Conservation (phyloP, 30 jellyfish, hydroid and myxozoan genomes). For the Haliclystus octoradiatus region DNA sequence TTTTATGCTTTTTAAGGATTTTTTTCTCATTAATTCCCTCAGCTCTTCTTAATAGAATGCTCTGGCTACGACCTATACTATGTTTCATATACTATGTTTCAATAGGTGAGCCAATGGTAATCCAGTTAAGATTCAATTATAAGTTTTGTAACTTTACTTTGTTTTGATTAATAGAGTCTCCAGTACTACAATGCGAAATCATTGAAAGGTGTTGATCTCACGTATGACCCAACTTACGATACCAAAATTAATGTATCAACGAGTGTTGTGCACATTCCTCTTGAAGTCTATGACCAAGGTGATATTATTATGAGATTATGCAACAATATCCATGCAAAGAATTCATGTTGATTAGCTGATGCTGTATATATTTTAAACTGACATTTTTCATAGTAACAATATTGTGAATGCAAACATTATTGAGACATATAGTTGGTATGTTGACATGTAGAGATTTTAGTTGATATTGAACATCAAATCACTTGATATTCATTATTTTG, state of each 20-base stretch:
- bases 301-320: background rate
- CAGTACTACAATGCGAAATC: conserved; percentile 38
- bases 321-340: no score
- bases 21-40: no score
- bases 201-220: conserved; percentile 28
- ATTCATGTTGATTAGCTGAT: no score
- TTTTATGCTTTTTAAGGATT: no score
- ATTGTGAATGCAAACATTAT: background rate
- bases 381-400: background rate
- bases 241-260: conserved; percentile 54
- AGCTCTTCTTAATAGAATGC: no score
- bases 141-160: no score
- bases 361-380: background rate
- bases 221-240: conserved; percentile 49
- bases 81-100: no score
- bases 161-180: conserved; percentile 29
- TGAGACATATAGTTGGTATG: background rate
- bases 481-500: no score
- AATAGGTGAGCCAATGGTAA: no score
- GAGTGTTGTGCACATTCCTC: conserved; percentile 68
- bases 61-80: no score
- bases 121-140: no score
- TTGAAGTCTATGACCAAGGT: conserved; percentile 67
- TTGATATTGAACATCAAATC: background rate
- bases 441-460: background rate